Percentiles rank a stretch among this genome's conserved stretches.
These are phyloP conservation scores for Apus apus DNA, from an alignment of 2,113 vertebrate species.

Conservation along the genomic window DNA sequence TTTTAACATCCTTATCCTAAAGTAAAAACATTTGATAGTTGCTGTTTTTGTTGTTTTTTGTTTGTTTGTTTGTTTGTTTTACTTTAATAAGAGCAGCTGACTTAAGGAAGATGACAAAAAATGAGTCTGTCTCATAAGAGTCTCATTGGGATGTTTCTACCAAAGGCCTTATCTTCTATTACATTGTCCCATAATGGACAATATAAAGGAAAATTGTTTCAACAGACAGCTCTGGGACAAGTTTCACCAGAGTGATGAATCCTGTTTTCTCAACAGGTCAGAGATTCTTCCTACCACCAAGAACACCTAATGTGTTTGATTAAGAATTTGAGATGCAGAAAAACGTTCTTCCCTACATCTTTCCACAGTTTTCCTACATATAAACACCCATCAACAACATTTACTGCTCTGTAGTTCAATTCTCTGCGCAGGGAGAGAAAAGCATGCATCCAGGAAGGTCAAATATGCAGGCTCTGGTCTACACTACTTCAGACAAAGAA, in stretches of 20 bases:
- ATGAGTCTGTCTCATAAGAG: background rate
- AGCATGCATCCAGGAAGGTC: background rate
- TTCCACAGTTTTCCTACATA: background rate
- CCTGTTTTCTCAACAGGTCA: conserved; percentile 1
- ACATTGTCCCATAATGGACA: background rate
- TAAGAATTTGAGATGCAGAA: background rate
- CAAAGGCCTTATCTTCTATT: background rate
- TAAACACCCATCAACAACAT: background rate
- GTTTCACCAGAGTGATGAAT: background rate
- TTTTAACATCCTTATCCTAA: conserved; percentile 32
- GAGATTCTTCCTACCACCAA: background rate
- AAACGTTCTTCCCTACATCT: background rate
- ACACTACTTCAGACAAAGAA: background rate
- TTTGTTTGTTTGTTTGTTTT: background rate
- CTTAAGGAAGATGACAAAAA: background rate
- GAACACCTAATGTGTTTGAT: background rate
- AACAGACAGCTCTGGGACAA: background rate
- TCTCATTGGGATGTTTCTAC: background rate
- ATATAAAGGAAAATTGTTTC: background rate
- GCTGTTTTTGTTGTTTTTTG: no score
- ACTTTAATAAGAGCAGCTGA: background rate
- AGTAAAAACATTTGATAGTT: background rate
- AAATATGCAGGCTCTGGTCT: background rate
- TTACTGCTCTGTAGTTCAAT: background rate
- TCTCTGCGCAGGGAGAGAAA: background rate